Percentiles rank a stretch among this genome's conserved stretches.
Evolutionary conservation across 2,888 invertebrate species (phyloP).

Genomic region (Stenurella melanura): DNA sequence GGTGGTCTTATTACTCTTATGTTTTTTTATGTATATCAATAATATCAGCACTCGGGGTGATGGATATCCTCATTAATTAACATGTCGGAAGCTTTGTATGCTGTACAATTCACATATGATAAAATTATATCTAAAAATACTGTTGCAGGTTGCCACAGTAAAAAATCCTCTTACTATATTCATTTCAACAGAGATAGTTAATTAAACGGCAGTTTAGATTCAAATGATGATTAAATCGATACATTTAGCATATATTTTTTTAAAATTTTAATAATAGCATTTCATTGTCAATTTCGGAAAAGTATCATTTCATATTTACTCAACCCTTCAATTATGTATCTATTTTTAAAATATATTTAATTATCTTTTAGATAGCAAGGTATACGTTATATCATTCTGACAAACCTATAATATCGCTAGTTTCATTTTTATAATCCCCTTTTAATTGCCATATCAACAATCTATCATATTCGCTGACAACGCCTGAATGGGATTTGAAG

Average conservation of each 20-base stretch:
- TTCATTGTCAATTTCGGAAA: constrained; percentile 1
- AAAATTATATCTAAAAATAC: too few relatives aligned
- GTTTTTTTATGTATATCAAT: too few relatives aligned
- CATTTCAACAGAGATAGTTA: too few relatives aligned
- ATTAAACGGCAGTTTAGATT: too few relatives aligned
- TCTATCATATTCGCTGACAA: constrained; percentile 60
- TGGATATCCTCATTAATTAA: too few relatives aligned
- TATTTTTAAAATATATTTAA: not conserved
- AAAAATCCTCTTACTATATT: too few relatives aligned
- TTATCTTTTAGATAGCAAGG: constrained; percentile 3
- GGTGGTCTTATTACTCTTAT: too few relatives aligned
- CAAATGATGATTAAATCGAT: constrained; percentile 1
- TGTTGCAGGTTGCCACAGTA: too few relatives aligned
- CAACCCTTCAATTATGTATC: not conserved
- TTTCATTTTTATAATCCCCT: constrained; percentile 52
- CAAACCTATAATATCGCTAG: constrained; percentile 28
- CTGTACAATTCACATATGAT: too few relatives aligned
- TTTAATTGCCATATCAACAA: constrained; percentile 59
- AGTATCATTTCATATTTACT: not conserved
- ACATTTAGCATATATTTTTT: not conserved
- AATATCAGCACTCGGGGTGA: too few relatives aligned
- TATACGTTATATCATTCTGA: not conserved
- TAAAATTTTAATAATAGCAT: not conserved
- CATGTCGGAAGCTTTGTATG: too few relatives aligned
- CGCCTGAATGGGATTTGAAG: constrained; percentile 57